Conservation (phyloP, 2,797 vertebrate genomes). For the Argya squamiceps region DNA sequence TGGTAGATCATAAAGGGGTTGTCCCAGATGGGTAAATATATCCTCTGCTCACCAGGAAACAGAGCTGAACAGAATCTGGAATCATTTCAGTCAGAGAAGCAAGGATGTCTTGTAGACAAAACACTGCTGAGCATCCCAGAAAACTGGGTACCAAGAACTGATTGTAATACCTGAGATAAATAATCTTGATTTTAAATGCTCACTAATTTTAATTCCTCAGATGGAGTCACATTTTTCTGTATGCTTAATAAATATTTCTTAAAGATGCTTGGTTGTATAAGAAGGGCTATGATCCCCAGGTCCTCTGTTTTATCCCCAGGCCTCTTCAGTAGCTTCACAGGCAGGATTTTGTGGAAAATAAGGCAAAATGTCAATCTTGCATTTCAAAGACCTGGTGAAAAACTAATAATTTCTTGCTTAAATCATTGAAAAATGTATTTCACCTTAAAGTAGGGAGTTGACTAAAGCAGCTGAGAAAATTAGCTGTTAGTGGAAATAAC, state of each 20-base stretch:
- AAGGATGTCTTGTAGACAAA: neutral
- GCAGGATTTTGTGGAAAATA: neutral
- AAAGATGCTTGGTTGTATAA: neutral
- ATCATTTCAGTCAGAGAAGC: neutral
- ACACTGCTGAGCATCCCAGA: neutral
- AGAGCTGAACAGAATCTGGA: neutral
- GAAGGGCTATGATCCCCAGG: neutral
- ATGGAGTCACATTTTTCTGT: neutral
- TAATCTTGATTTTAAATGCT: neutral
- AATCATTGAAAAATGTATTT: neutral
- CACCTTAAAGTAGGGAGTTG: neutral
- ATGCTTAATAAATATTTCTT: neutral
- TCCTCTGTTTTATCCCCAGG: neutral
- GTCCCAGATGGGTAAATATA: neutral
- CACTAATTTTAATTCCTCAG: neutral
- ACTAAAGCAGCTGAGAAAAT: neutral
- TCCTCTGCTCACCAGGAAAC: neutral
- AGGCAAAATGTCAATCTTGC: neutral
- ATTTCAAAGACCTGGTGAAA: neutral
- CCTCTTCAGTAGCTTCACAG: neutral
- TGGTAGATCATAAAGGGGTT: neutral
- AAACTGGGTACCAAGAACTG: neutral
- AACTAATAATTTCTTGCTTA: neutral
- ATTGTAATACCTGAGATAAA: neutral
- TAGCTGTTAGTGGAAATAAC: neutral